phyloP scores from a whole-genome alignment of 2,888 invertebrate species.

The Spilosoma lubricipeda region DNA sequence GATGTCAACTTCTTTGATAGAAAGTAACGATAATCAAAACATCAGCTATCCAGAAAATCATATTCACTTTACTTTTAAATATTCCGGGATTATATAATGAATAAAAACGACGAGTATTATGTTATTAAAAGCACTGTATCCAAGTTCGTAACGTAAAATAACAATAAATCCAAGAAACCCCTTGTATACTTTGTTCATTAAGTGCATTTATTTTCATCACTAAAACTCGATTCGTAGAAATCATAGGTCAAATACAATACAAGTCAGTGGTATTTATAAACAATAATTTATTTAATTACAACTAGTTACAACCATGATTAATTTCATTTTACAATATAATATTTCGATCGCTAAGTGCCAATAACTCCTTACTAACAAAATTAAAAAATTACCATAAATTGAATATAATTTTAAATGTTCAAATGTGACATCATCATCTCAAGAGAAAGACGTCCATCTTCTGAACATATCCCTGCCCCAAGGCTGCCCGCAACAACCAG shows the following conservation, averaged over 20 bases:
- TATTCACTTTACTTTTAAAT: background rate
- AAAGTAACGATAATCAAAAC: background rate
- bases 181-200: background rate
- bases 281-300: slow-evolving; percentile 22
- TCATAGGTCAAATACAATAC: slow-evolving; percentile 15
- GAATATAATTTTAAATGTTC: background rate
- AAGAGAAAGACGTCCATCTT: no score
- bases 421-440: no score
- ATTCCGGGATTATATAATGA: no score
- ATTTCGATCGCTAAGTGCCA: background rate
- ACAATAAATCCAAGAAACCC: no score
- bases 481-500: no score
- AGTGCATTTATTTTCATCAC: background rate
- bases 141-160: no score
- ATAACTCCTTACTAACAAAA: background rate
- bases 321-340: background rate
- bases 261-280: background rate
- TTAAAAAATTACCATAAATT: background rate
- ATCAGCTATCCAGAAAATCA: no score
- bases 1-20: no score
- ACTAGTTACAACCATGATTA: slow-evolving; percentile 9
- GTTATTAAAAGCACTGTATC: no score
- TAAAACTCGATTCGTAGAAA: background rate
- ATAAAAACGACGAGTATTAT: no score
- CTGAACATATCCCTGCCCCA: no score